These are phyloP conservation scores for Yponomeuta cagnagella DNA, from an alignment of 2,888 invertebrate genomes.

Conservation along the genomic window DNA sequence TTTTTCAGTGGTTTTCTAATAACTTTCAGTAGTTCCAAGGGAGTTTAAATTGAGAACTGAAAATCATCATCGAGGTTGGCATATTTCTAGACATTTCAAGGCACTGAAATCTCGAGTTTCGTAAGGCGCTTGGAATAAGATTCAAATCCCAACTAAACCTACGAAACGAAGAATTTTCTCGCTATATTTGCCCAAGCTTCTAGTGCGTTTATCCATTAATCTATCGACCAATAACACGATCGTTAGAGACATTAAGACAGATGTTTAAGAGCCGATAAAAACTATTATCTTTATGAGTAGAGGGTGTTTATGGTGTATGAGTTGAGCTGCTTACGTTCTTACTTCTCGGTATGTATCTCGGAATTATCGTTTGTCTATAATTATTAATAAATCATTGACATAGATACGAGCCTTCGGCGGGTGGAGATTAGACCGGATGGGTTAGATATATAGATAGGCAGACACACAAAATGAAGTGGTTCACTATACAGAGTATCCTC, in stretches of 20 bases:
- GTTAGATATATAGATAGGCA: too few species aligned
- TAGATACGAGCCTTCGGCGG: too few species aligned
- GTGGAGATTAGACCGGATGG: too few species aligned
- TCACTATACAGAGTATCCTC: too few species aligned
- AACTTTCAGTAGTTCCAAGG: too few species aligned
- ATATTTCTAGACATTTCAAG: too few species aligned
- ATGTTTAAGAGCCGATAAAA: conserved; percentile 36
- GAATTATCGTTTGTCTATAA: too few species aligned
- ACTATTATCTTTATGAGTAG: conserved; percentile 36
- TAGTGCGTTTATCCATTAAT: conserved; percentile 12
- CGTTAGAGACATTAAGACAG: conserved; percentile 15
- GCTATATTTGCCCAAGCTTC: neutral
- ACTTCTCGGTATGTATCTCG: neutral
- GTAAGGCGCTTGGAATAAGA: neutral
- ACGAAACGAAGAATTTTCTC: neutral
- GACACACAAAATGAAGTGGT: too few species aligned
- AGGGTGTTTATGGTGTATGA: neutral
- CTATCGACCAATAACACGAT: conserved; percentile 16
- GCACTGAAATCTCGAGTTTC: neutral
- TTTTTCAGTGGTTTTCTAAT: too few species aligned
- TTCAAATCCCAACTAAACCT: neutral
- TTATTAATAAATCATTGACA: too few species aligned
- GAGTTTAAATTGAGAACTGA: too few species aligned
- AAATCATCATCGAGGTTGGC: too few species aligned
- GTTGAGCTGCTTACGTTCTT: conserved; percentile 3